These are phyloP conservation scores for Sceloporus tristichus DNA, from an alignment of 2,113 vertebrate genomes.

Conservation along the genomic window DNA sequence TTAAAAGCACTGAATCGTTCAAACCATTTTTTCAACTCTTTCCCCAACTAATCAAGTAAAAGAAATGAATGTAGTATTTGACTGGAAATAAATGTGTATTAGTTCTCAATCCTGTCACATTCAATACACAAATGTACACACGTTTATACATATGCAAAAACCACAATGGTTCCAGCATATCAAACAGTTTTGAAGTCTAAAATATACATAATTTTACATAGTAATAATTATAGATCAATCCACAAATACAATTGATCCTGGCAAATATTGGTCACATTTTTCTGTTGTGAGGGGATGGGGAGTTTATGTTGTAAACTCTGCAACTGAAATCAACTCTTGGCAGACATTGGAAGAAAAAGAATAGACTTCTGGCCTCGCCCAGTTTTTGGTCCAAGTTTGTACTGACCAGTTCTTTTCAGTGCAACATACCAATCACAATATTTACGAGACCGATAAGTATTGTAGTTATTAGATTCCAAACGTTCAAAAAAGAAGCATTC, in stretches of 20 bases:
- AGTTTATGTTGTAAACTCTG: neutral
- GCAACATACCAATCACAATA: slow-evolving; percentile 96
- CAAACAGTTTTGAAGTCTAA: slow-evolving; percentile 39
- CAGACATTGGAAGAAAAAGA: slow-evolving; percentile 97
- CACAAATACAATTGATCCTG: slow-evolving; percentile 50
- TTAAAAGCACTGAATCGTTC: slow-evolving; percentile 43
- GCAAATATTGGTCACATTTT: slow-evolving; percentile 53
- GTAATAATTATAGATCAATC: slow-evolving; percentile 50
- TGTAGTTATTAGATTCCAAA: slow-evolving; percentile 97
- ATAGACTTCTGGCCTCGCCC: slow-evolving; percentile 97
- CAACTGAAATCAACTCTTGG: slow-evolving; percentile 84
- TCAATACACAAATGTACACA: slow-evolving; percentile 29
- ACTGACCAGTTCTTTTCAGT: slow-evolving; percentile 94
- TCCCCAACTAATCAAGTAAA: slow-evolving; percentile 29
- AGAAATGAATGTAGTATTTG: slow-evolving; percentile 59
- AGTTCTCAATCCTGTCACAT: neutral
- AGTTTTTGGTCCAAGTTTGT: slow-evolving; percentile 93
- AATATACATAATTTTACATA: slow-evolving; percentile 47
- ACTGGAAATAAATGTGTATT: slow-evolving; percentile 24
- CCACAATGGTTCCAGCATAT: slow-evolving; percentile 40
- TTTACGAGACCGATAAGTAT: slow-evolving; percentile 96
- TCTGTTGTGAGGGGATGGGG: slow-evolving; percentile 25
- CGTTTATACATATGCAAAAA: neutral
- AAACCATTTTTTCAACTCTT: neutral
- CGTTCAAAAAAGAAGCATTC: slow-evolving; percentile 97